These are phyloP conservation scores for Sorex maritimensis DNA, from an alignment of 2,797 vertebrate species.

Conservation along the genomic window DNA sequence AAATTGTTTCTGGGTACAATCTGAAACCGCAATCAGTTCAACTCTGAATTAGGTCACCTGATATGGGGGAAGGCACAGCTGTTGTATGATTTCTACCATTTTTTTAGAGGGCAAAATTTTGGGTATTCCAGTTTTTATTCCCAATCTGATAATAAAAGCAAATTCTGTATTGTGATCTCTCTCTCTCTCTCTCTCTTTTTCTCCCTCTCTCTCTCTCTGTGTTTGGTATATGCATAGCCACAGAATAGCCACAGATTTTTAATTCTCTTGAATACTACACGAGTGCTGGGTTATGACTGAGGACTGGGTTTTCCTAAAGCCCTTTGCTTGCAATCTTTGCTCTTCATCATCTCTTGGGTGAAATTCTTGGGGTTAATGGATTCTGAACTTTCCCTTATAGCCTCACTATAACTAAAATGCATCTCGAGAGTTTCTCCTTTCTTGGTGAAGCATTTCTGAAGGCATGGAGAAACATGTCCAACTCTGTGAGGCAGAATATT, in stretches of 20 bases:
- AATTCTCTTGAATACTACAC: not conserved
- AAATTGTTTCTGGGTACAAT: slow-evolving; percentile 86
- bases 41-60: slow-evolving; percentile 75
- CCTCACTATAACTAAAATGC: not conserved
- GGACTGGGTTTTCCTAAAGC: not conserved
- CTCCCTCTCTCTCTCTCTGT: not conserved
- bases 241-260: not conserved
- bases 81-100: slow-evolving; percentile 31
- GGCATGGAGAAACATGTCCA: not conserved
- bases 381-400: not conserved
- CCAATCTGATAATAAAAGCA: slow-evolving; percentile 36
- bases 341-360: not conserved
- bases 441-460: not conserved
- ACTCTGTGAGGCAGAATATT: not conserved
- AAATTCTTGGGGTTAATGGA: not conserved
- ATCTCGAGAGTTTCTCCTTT: not conserved
- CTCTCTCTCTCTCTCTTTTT: not conserved
- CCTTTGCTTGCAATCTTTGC: not conserved
- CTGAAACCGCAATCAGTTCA: slow-evolving; percentile 85
- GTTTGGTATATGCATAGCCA: not conserved
- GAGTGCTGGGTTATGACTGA: not conserved
- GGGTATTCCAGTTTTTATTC: slow-evolving; percentile 8
- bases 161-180: not conserved
- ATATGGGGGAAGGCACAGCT: not conserved
- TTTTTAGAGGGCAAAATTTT: slow-evolving; percentile 15